A percentile compares a stretch with the other conserved stretches of the same genome.
Conservation (phyloP, 2,113 vertebrate species). For the Baryphthengus martii region DNA sequence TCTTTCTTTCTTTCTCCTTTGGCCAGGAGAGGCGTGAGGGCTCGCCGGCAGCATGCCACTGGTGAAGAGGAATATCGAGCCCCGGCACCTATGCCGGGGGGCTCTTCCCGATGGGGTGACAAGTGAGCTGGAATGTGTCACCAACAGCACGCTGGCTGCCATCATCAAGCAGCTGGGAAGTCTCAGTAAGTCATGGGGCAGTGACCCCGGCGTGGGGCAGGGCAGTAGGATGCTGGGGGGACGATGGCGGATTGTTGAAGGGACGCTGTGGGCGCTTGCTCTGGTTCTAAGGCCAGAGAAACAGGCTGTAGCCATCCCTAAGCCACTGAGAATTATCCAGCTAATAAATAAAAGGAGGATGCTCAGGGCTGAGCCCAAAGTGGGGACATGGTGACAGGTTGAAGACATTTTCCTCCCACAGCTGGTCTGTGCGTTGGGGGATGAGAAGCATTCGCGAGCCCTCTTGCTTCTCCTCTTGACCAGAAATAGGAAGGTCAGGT, state of each 20-base stretch:
- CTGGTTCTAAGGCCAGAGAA: accelerated
- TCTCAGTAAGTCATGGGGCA: constrained; percentile 79
- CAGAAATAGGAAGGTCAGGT: background rate
- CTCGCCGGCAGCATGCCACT: constrained; percentile 75
- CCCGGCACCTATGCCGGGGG: constrained; percentile 87
- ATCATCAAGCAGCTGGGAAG: constrained; percentile 93
- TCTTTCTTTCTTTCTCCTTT: background rate
- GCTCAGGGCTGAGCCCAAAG: background rate
- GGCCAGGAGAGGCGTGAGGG: background rate
- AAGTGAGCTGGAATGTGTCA: constrained; percentile 91
- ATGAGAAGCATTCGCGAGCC: background rate
- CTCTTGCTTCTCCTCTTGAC: background rate
- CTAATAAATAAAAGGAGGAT: background rate
- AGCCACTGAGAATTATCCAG: background rate
- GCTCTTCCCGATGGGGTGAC: constrained; percentile 85
- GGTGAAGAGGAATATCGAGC: constrained; percentile 91
- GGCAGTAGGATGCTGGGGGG: background rate
- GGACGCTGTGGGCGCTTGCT: background rate
- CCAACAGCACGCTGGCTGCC: constrained; percentile 90
- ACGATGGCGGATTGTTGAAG: too few relatives aligned
- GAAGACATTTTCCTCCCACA: background rate
- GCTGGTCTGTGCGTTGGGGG: background rate
- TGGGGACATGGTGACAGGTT: background rate
- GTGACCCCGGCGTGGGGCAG: accelerated
- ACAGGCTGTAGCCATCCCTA: background rate